phyloP scores from a whole-genome alignment of 2,888 invertebrate species.

The Agrochola litura region DNA sequence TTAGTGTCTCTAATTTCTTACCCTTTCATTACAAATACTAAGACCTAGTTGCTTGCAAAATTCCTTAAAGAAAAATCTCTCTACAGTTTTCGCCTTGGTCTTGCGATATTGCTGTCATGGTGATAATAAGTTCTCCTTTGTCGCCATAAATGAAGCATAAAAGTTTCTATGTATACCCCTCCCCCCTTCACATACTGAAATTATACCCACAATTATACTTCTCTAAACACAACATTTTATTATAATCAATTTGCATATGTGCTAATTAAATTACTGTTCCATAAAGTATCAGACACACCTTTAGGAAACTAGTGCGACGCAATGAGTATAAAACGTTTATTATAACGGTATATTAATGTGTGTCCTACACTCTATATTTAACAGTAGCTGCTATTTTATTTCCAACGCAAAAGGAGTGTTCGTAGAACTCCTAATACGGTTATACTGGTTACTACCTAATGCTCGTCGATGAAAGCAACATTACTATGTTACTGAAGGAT shows the following conservation, averaged over 20 bases:
- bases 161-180: background rate
- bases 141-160: background rate
- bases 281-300: conserved; percentile 41
- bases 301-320: conserved; percentile 6
- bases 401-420: conserved; percentile 35
- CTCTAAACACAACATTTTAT: conserved; percentile 24
- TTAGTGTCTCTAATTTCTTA: background rate
- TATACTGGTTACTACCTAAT: conserved; percentile 28
- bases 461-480: background rate
- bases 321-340: conserved; percentile 28
- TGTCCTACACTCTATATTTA: conserved; percentile 27
- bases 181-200: background rate
- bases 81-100: background rate
- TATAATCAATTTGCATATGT: conserved; percentile 18
- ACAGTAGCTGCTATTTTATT: conserved; percentile 25
- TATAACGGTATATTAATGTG: conserved; percentile 20
- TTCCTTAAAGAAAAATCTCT: background rate
- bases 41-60: background rate
- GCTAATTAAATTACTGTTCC: conserved; percentile 29
- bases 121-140: too few relatives aligned
- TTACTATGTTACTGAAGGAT: conserved; percentile 40
- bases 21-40: too few relatives aligned
- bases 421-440: conserved; percentile 47
- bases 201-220: background rate
- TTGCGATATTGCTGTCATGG: background rate